Evolutionary conservation across 2,113 vertebrate genomes (phyloP), one percentile per base, ranked within the genome.

Genomic region (Gyps fulvus): DNA sequence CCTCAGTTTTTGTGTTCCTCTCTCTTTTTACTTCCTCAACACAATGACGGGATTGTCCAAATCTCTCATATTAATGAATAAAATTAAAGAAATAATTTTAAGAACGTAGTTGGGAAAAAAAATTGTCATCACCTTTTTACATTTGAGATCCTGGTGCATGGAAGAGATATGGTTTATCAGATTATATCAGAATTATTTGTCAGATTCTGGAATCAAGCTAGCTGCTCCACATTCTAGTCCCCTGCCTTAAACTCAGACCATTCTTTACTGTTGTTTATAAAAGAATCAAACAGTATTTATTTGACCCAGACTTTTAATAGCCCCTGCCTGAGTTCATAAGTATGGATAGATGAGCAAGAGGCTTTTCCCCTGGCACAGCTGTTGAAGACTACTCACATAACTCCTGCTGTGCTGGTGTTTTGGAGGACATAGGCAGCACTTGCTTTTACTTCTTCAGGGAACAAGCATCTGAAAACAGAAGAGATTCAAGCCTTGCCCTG

Each of bases 221-320:
- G 16, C 70, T 89, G 65, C 10, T 82, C 16, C 27, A 43, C 15
- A 14, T 90, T 86, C 45, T 87, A 70, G 36, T 79, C 36, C 25
- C 6, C 38, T 89, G 70, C 40, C 54, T 93, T 89, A 84, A 91
- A 58, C 38, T 66, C 50, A 71, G 73, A 22, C 42, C 34, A 72
- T 83, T n/a, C 45, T 95, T 86, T 78, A 72, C 47, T 67, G 22
- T 43, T 91, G 52, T 95, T 96, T 95, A 55, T 82, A 89, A 89
- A 89, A 83, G 7, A 93, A 84, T 87, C 57, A 69, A 93, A 67
- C 52, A 69, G 72, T 83, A 72, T 92, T 96, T 89, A 52, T 96
- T 93, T 91, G 87, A 93, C 89, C 73, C 73, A 89, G 80, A 72
- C 49, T 74, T 90, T 72, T 78, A 65, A 74, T 89, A 57, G 61